Percentiles rank a stretch among this genome's conserved stretches.
Evolutionary conservation across 2,888 invertebrate species (phyloP).

Genomic region (Lasioglossum malachurum): DNA sequence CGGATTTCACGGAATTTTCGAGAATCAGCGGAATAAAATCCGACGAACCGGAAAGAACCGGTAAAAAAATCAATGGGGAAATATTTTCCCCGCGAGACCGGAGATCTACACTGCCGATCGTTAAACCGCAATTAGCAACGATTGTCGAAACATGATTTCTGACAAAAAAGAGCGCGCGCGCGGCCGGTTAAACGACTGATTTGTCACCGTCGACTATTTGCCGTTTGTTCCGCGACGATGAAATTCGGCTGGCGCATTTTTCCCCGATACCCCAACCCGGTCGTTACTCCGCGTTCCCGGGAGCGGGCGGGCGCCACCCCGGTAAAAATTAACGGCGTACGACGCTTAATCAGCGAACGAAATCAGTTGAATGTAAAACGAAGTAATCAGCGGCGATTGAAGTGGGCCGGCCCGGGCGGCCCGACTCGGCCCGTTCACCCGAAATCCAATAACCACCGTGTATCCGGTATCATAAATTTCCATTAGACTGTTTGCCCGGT

Average conservation of each 20-base stretch:
- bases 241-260: background rate
- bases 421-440: conserved; percentile 27
- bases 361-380: conserved; percentile 58
- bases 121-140: conserved; percentile 27
- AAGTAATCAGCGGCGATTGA: conserved; percentile 61
- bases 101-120: background rate
- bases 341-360: conserved; percentile 50
- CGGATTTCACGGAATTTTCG: background rate
- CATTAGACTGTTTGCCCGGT: conserved; percentile 50
- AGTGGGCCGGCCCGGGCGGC: conserved; percentile 22
- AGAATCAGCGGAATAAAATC: background rate
- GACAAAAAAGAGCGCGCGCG: background rate
- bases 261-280: background rate
- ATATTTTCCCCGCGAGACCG: background rate
- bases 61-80: background rate
- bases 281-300: conserved; percentile 15
- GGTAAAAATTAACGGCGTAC: conserved; percentile 21
- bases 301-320: background rate
- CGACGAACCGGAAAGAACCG: background rate
- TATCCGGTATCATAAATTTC: conserved; percentile 56
- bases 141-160: conserved; percentile 17
- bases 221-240: background rate
- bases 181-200: background rate
- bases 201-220: background rate
- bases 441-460: conserved; percentile 53